Evolutionary conservation across 30 jellyfish, hydroid and myxozoan genomes (phyloP), one percentile per base, ranked within the genome.

Genomic region (Hydra vulgaris): DNA sequence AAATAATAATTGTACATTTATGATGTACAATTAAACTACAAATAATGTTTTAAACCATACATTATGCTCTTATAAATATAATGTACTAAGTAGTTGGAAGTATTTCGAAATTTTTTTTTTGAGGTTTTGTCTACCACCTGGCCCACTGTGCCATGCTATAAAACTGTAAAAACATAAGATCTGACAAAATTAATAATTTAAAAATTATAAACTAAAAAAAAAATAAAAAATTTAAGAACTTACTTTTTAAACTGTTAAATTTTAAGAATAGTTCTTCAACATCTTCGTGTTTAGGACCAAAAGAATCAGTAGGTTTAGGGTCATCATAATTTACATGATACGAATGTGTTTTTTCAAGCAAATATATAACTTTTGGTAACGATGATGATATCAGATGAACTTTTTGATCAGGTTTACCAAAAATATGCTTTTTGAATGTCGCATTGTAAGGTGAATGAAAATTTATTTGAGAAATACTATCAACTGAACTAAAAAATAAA

Each of bases 381-480:
- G 77, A 70, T 24, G 89, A 78, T 7, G 95, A 77, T 15, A 79
- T 78, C 0, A 89, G 56, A 76, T 89, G 97, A 23, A 85, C 85
- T 5, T 40, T 74, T 26, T 61, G 53, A 70, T 82, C 89, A 5
- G 89, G 85, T 67, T 78, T 89, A 15, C 97, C 97, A 55, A 89
- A 27, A 53, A 26, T 15, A 52, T 87, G 74, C 68, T 85, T 83
- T 17, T 54, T 75, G 23, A 89, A 54, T 52, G 91, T 85, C 76
- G 82, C 76, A 21, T 89, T 95, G 70, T 71, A 89, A 7, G 97
- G 97, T 7, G 97, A 89, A 78, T 89, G 97, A 17, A 85, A 88
- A 24, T 67, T 26, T 17, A 86, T 79, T 54, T 82, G 72, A 18
- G 93, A 70, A 0, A 89, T 75, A 54, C 81, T 81, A 7, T 56